Conservation (phyloP, 2,888 invertebrate genomes). For the Dasypogon diadema region DNA sequence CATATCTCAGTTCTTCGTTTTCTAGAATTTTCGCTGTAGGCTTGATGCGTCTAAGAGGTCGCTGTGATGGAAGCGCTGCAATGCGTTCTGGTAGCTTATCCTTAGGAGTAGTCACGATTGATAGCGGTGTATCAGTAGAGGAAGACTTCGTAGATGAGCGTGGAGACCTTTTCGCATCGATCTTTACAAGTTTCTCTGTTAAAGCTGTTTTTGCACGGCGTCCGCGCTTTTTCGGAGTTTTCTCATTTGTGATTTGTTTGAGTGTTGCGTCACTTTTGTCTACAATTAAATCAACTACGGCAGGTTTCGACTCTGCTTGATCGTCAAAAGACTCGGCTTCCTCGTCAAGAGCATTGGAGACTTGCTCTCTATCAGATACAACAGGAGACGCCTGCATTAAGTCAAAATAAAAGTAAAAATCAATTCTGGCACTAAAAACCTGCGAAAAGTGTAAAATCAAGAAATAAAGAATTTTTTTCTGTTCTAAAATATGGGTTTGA, state of each 20-base stretch:
- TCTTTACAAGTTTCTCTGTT: conserved; percentile 44
- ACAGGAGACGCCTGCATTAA: neutral
- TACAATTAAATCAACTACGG: neutral
- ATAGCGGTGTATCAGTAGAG: neutral
- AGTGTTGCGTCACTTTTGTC: neutral
- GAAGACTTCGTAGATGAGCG: conserved; percentile 73
- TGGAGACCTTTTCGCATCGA: conserved; percentile 62
- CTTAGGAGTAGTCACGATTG: conserved; percentile 59
- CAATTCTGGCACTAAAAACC: no score
- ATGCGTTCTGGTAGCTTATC: conserved; percentile 7
- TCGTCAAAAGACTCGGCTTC: neutral
- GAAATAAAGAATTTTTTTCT: no score
- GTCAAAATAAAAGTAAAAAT: neutral
- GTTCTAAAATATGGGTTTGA: no score
- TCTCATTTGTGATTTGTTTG: conserved; percentile 55
- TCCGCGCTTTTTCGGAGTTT: conserved; percentile 66
- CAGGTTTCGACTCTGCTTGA: neutral
- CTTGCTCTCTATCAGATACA: neutral
- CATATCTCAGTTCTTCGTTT: conserved; percentile 74
- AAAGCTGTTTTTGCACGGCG: conserved; percentile 63
- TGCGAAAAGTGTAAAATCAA: no score
- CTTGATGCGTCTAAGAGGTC: conserved; percentile 73
- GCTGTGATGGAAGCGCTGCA: conserved; percentile 59
- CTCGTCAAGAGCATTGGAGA: neutral
- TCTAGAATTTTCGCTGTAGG: conserved; percentile 77